Percentiles rank a stretch among this genome's conserved stretches.
Evolutionary conservation across 2,113 vertebrate species (phyloP).

Genomic region (Vimba vimba): DNA sequence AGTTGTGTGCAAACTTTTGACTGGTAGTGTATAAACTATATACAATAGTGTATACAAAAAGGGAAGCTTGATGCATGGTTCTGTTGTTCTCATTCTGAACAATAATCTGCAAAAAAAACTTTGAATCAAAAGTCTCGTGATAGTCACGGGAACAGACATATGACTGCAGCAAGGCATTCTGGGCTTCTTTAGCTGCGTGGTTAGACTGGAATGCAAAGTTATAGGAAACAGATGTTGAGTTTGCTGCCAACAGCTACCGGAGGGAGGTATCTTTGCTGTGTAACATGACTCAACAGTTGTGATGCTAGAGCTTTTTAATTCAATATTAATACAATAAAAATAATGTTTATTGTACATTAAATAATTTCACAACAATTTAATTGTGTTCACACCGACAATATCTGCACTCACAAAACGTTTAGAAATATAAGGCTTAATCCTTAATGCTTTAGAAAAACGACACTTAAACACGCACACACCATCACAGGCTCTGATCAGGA

Average conservation of each 20-base stretch:
- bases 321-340: neutral
- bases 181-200: conserved; percentile 51
- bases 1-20: neutral
- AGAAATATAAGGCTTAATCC: neutral
- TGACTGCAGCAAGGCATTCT: conserved; percentile 61
- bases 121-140: conserved; percentile 49
- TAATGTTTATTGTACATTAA: neutral
- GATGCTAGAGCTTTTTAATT: neutral
- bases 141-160: conserved; percentile 66
- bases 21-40: neutral
- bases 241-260: neutral
- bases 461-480: neutral
- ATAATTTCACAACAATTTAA: neutral
- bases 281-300: neutral
- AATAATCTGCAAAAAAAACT: neutral
- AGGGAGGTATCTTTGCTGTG: neutral
- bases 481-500: neutral
- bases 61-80: conserved; percentile 15
- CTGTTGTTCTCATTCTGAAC: conserved; percentile 5
- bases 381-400: neutral
- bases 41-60: neutral
- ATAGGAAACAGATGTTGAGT: conserved; percentile 66
- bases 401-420: neutral
- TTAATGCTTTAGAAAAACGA: neutral
- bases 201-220: conserved; percentile 10